Conservation (phyloP, 2,888 invertebrate species). For the Chaetoderma sp. region DNA sequence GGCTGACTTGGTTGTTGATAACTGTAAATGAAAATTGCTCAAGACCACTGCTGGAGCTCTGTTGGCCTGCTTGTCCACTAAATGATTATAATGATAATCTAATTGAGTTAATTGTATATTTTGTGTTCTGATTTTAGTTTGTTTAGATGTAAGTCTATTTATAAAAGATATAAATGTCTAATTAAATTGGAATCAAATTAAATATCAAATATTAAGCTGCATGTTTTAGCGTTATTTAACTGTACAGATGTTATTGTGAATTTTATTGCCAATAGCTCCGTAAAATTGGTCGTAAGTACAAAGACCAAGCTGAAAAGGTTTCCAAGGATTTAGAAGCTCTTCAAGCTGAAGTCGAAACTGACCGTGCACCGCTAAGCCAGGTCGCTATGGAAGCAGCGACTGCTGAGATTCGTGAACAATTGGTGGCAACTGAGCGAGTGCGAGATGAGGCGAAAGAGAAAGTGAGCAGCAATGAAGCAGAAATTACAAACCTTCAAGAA, state of each 20-base stretch:
- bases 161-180: not conserved
- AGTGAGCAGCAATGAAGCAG: constrained; percentile 84
- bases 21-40: no score
- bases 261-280: no score
- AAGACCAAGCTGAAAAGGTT: constrained; percentile 85
- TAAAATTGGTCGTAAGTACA: constrained; percentile 93
- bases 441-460: constrained; percentile 84
- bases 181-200: not conserved
- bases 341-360: constrained; percentile 69
- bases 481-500: constrained; percentile 78
- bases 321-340: constrained; percentile 66
- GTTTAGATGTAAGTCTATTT: no score
- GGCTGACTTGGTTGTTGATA: no score
- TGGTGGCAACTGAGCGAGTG: constrained; percentile 40
- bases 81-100: no score
- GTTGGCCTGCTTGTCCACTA: no score
- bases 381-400: constrained; percentile 32
- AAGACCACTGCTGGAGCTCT: no score
- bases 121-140: no score
- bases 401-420: constrained; percentile 23
- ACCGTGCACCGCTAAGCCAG: constrained; percentile 27
- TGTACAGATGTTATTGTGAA: no score
- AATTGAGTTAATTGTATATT: no score
- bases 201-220: no score
- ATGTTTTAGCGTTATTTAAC: no score